Evolutionary conservation across 2,797 vertebrate genomes (phyloP).

Genomic region (Ficedula albicollis): DNA sequence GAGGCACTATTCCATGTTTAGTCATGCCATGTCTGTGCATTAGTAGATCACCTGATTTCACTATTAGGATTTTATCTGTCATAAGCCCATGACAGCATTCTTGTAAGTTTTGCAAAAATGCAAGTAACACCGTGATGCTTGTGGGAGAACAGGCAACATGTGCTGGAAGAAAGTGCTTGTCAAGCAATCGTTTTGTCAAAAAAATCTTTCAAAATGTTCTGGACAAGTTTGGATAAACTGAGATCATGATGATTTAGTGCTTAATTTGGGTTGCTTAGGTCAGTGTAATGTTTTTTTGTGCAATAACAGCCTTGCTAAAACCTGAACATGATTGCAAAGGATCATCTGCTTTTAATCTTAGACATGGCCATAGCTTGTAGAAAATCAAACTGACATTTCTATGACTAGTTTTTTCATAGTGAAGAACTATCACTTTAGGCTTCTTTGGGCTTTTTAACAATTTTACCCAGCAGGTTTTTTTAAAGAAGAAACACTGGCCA

Average conservation of each 20-base stretch:
- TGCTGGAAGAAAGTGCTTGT: neutral
- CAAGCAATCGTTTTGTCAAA: neutral
- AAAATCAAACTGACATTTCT: neutral
- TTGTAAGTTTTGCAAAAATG: neutral
- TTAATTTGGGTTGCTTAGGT: neutral
- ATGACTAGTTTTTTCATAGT: neutral
- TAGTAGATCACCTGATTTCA: neutral
- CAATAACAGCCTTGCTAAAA: neutral
- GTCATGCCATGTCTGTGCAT: neutral
- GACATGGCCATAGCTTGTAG: neutral
- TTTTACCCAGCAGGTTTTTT: neutral
- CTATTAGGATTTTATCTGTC: neutral
- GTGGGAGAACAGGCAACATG: neutral
- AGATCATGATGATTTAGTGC: neutral
- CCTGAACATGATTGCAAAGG: neutral
- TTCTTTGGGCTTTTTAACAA: neutral
- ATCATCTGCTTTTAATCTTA: neutral
- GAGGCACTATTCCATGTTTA: neutral
- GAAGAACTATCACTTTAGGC: neutral
- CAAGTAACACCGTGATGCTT: neutral
- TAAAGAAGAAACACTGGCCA: neutral
- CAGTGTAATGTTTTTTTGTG: neutral
- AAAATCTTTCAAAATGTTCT: neutral
- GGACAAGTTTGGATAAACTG: neutral
- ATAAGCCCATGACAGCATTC: neutral